Evolutionary conservation across 1,140 invertebrate species (phyloP).

Genomic region (Lordiphosa stackelbergi): DNA sequence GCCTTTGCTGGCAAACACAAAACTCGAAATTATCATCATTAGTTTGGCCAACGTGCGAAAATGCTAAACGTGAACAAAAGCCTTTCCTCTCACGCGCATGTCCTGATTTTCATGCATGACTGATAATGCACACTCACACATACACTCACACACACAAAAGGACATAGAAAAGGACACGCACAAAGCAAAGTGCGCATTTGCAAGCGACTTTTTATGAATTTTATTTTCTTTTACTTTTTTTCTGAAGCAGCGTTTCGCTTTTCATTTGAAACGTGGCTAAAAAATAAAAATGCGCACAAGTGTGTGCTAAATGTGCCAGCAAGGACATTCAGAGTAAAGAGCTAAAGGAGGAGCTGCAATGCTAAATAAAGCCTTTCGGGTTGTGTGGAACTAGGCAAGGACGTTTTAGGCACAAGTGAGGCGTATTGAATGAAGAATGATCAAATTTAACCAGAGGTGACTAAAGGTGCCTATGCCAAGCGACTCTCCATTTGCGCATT

Average conservation of each 20-base stretch:
- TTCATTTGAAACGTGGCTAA: conserved; percentile 19
- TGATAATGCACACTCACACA: conserved; percentile 53
- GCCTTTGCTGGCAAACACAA: conserved; percentile 8
- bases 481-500: too few species aligned
- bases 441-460: too few species aligned
- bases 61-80: conserved; percentile 47
- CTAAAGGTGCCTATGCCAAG: too few species aligned
- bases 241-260: conserved; percentile 43
- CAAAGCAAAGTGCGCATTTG: conserved; percentile 38
- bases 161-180: conserved; percentile 2
- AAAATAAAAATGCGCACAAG: conserved; percentile 23
- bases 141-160: conserved; percentile 16
- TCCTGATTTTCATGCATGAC: conserved; percentile 68
- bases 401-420: too few species aligned
- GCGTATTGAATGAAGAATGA: too few species aligned
- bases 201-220: conserved; percentile 41
- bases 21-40: conserved; percentile 43
- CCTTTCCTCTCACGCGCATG: conserved; percentile 52
- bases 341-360: background rate
- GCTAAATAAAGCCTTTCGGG: background rate
- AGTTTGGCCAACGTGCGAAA: conserved; percentile 36
- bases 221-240: conserved; percentile 13
- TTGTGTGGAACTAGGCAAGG: too few species aligned
- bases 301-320: conserved; percentile 43
- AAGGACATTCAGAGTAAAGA: conserved; percentile 25